Evolutionary conservation across 1,140 invertebrate genomes (phyloP).

Genomic region (Platorchestia sp.): DNA sequence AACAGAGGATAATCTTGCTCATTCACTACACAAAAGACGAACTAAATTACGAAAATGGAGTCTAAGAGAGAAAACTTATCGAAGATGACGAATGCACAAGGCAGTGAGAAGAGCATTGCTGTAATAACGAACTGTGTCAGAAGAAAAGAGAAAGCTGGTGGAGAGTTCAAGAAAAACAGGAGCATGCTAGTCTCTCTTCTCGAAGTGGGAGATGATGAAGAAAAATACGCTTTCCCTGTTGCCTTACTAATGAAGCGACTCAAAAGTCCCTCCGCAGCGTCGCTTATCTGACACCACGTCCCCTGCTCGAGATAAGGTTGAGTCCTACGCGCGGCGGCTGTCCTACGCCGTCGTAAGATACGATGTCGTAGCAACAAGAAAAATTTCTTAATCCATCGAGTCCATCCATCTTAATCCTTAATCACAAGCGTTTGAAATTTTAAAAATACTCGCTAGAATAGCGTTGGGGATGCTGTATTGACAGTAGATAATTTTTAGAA

Average conservation of each 20-base stretch:
- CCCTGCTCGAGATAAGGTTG: background rate
- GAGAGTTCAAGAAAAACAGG: background rate
- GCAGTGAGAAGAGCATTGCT: background rate
- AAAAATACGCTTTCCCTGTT: constrained; percentile 1
- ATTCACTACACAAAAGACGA: too few species aligned
- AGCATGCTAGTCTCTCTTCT: background rate
- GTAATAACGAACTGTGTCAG: background rate
- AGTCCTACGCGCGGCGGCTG: background rate
- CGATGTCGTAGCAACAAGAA: background rate
- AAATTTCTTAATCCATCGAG: background rate
- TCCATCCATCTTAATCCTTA: too few species aligned
- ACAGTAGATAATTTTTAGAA: too few species aligned
- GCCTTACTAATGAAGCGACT: background rate
- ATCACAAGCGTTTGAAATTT: too few species aligned
- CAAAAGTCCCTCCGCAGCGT: background rate
- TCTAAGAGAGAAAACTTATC: too few species aligned
- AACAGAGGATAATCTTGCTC: too few species aligned
- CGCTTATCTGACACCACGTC: background rate
- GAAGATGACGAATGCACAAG: too few species aligned
- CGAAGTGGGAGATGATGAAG: background rate
- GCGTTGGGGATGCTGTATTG: too few species aligned
- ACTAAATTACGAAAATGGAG: too few species aligned
- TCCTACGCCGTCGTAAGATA: background rate
- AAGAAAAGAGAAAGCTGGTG: background rate
- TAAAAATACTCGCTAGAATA: too few species aligned